phyloP scores from a whole-genome alignment of 1,140 invertebrate species.

The Solen grandis region DNA sequence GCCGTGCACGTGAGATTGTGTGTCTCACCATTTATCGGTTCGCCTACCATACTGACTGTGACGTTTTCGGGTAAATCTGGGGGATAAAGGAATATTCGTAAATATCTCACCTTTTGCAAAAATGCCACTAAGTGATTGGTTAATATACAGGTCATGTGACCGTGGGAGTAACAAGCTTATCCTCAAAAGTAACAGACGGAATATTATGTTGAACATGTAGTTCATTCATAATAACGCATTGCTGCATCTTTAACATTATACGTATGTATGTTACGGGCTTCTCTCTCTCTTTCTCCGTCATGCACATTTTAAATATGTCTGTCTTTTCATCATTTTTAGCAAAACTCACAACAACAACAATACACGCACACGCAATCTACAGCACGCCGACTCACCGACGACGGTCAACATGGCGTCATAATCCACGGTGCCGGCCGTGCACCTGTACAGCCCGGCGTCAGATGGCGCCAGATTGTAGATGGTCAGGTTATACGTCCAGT shows the following conservation, averaged over 20 bases:
- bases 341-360: neutral
- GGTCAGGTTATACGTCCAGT: constrained; percentile 45
- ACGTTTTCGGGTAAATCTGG: constrained; percentile 36
- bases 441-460: constrained; percentile 41
- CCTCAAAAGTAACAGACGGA: too few species aligned
- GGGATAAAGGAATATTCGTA: neutral
- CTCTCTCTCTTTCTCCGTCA: constrained; percentile 1
- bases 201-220: too few species aligned
- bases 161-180: too few species aligned
- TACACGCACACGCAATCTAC: too few species aligned
- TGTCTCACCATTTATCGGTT: constrained; percentile 1
- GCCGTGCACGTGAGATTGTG: constrained; percentile 42
- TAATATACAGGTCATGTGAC: too few species aligned
- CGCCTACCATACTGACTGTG: constrained; percentile 6
- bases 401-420: constrained; percentile 38
- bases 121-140: too few species aligned
- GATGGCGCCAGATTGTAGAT: constrained; percentile 17
- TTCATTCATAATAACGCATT: too few species aligned
- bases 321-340: neutral
- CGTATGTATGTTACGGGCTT: too few species aligned
- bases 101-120: too few species aligned
- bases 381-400: constrained; percentile 11
- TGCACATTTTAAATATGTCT: neutral
- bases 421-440: constrained; percentile 32
- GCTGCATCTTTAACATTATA: too few species aligned